Evolutionary conservation across 30 jellyfish, hydroid and myxozoan species (phyloP).

Genomic region (Aurelia sp.): DNA sequence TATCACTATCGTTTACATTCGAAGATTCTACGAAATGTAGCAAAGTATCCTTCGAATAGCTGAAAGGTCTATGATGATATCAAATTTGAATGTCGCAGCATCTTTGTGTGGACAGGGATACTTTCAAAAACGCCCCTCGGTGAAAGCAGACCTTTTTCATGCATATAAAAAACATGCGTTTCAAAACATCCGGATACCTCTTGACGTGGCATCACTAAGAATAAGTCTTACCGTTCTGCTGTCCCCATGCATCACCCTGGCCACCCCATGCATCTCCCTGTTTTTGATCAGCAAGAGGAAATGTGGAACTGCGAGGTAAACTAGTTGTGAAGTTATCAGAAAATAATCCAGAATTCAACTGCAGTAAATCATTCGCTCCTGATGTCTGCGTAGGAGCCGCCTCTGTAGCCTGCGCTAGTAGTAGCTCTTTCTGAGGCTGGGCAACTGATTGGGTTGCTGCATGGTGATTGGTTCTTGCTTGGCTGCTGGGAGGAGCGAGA

Average conservation of each 20-base stretch:
- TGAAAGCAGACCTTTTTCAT: too few species aligned
- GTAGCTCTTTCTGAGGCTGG: slow-evolving; percentile 33
- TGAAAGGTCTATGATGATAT: too few species aligned
- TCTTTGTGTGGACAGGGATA: too few species aligned
- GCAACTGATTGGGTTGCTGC: slow-evolving; percentile 25
- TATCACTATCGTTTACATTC: too few species aligned
- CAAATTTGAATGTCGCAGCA: too few species aligned
- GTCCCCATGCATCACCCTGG: slow-evolving; percentile 32
- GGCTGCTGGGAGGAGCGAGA: slow-evolving; percentile 48
- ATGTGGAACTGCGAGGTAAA: slow-evolving; percentile 68
- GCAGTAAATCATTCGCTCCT: slow-evolving; percentile 69
- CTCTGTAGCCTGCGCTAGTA: slow-evolving; percentile 47
- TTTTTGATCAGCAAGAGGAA: slow-evolving; percentile 65
- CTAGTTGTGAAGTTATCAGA: slow-evolving; percentile 25
- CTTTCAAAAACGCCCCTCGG: too few species aligned
- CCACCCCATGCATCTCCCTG: slow-evolving; percentile 48
- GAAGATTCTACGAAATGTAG: too few species aligned
- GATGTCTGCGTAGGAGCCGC: slow-evolving; percentile 57
- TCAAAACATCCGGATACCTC: too few species aligned
- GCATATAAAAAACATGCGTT: too few species aligned
- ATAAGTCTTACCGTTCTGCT: not conserved
- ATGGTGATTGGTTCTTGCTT: slow-evolving; percentile 37
- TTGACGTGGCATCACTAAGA: too few species aligned
- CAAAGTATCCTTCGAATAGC: too few species aligned
- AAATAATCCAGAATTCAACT: slow-evolving; percentile 27